Conservation (phyloP, 2,113 vertebrate species). For the Oryzias curvinotus region DNA sequence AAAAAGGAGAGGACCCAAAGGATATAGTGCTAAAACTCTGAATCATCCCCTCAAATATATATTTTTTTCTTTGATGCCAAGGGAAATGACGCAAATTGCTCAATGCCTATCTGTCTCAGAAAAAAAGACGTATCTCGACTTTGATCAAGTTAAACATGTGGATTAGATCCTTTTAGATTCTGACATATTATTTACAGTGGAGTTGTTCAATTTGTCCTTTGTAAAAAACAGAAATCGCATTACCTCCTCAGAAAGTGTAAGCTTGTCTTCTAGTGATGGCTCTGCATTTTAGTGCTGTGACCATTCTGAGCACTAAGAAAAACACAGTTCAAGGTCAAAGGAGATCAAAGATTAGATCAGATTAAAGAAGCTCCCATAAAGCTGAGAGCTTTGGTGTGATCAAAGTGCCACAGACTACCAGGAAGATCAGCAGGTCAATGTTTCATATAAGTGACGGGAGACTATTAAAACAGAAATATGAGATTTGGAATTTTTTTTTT, state of each 20-base stretch:
- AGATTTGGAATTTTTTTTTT: no score
- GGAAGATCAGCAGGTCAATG: conserved; percentile 7
- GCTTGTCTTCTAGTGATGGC: conserved; percentile 27
- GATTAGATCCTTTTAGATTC: background rate
- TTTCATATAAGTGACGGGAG: no score
- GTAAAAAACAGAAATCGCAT: conserved; percentile 7
- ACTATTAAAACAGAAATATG: no score
- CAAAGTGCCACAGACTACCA: conserved; percentile 3
- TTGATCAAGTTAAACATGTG: no score
- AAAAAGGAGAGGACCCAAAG: no score
- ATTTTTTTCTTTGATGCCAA: no score
- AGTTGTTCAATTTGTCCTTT: conserved; percentile 25
- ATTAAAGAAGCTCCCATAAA: conserved; percentile 25
- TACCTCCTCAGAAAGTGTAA: conserved; percentile 12
- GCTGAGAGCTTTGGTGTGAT: conserved; percentile 11
- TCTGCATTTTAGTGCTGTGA: conserved; percentile 22
- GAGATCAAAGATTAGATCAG: conserved; percentile 35
- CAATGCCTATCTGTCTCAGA: no score
- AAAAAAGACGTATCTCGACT: no score
- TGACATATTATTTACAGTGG: background rate
- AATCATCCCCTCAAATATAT: no score
- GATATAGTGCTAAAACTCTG: no score
- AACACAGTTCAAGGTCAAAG: conserved; percentile 34
- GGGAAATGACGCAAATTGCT: no score
- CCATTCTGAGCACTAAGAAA: conserved; percentile 21